These are phyloP conservation scores for Drosophila punjabiensis DNA, from an alignment of 1,140 invertebrate genomes.

Conservation along the genomic window DNA sequence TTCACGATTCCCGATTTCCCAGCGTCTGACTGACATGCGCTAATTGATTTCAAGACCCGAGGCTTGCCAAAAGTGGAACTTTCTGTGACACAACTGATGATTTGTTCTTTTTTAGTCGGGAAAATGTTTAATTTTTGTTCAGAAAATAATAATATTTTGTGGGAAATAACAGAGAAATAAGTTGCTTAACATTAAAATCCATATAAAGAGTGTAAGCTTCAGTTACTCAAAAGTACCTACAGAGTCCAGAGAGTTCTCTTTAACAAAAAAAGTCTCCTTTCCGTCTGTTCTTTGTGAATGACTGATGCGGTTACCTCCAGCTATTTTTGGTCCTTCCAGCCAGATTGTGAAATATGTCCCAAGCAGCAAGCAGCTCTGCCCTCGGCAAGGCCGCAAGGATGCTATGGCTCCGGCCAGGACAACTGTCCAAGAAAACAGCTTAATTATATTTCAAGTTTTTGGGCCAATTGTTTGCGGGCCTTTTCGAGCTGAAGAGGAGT, in stretches of 20 bases:
- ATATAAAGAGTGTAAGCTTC: neutral
- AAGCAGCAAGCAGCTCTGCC: neutral
- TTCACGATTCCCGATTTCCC: neutral
- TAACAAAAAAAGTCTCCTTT: neutral
- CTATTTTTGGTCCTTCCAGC: neutral
- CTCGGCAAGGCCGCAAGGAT: too few relatives aligned
- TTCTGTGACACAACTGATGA: neutral
- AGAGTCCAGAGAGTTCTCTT: neutral
- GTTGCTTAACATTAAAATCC: neutral
- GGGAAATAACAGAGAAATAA: neutral
- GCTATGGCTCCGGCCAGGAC: slow-evolving; percentile 7
- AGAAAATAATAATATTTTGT: neutral
- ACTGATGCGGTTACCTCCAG: neutral
- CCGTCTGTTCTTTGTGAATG: neutral
- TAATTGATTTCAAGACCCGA: slow-evolving; percentile 74
- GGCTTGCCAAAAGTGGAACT: slow-evolving; percentile 22
- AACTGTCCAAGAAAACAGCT: slow-evolving; percentile 46
- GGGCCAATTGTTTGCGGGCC: slow-evolving; percentile 66
- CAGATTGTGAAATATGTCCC: neutral
- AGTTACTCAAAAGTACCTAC: neutral
- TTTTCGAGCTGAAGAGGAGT: slow-evolving; percentile 22
- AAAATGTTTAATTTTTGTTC: neutral
- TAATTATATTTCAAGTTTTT: slow-evolving; percentile 77
- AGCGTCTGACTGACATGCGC: slow-evolving; percentile 40
- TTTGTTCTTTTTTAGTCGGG: neutral